Conservation (phyloP, 1,140 invertebrate genomes). For the Magallana gigas region DNA sequence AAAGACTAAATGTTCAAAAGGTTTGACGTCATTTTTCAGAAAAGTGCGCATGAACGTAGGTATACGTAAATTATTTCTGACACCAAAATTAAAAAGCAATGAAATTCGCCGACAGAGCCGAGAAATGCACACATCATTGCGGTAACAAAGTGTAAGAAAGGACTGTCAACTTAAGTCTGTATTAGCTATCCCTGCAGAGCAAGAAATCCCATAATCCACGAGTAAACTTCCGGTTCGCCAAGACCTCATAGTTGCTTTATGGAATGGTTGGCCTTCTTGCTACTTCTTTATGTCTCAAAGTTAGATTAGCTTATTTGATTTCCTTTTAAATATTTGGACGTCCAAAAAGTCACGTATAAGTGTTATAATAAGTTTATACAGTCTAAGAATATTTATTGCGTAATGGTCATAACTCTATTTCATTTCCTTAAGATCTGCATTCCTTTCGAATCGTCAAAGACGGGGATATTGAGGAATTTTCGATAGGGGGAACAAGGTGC, state of each 20-base stretch:
- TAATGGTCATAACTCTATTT: slow-evolving; percentile 19
- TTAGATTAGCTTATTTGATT: neutral
- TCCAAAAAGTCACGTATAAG: slow-evolving; percentile 23
- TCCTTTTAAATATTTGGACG: slow-evolving; percentile 15
- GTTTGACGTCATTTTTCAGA: too few species aligned
- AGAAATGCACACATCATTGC: neutral
- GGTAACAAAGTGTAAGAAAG: neutral
- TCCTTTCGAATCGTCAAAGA: neutral
- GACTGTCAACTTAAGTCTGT: neutral
- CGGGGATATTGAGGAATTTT: neutral
- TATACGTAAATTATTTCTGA: too few species aligned
- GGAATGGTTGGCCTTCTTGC: neutral
- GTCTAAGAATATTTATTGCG: neutral
- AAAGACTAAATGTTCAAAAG: too few species aligned
- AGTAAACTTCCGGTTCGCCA: slow-evolving; percentile 3
- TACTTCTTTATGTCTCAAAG: neutral
- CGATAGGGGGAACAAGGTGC: neutral
- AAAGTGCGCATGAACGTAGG: too few species aligned
- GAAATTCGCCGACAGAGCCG: too few species aligned
- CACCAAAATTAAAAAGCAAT: too few species aligned
- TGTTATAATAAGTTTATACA: neutral
- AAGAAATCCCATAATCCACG: slow-evolving; percentile 4
- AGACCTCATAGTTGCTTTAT: neutral
- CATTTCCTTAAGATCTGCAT: neutral
- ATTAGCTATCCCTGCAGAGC: neutral